Evolutionary conservation across 2,113 vertebrate species (phyloP).

Genomic region (Poeciliopsis retropinna): DNA sequence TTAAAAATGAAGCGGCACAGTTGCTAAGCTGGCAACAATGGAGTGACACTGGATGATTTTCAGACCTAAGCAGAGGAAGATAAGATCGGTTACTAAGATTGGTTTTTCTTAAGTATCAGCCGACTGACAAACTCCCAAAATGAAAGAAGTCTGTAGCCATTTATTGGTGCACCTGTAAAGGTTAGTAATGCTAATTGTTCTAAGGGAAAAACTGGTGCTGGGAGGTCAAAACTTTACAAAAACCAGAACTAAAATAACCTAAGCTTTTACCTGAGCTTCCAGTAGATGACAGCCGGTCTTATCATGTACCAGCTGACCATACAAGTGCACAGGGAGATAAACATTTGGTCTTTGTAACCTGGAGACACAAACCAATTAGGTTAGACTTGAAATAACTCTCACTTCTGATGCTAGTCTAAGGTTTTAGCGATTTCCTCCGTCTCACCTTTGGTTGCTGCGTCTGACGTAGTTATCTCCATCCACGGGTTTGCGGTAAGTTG

Average conservation of each 20-base stretch:
- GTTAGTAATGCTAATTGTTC: neutral
- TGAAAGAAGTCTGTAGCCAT: too few species aligned
- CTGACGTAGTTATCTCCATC: constrained; percentile 99
- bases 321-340: constrained; percentile 95
- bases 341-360: constrained; percentile 98
- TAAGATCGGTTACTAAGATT: too few species aligned
- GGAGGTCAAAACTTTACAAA: too few species aligned
- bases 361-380: constrained; percentile 21
- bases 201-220: neutral
- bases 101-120: too few species aligned
- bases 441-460: constrained; percentile 95
- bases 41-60: too few species aligned
- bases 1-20: too few species aligned
- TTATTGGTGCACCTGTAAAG: neutral
- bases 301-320: constrained; percentile 96
- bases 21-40: too few species aligned
- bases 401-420: neutral
- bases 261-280: constrained; percentile 85
- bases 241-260: neutral
- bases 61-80: too few species aligned
- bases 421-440: neutral
- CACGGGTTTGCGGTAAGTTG: constrained; percentile 95
- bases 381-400: constrained; percentile 5
- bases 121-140: too few species aligned
- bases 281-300: constrained; percentile 97